These are phyloP conservation scores for Masnerella sp. DNA, from an alignment of 2,888 invertebrate species.

Conservation along the genomic window DNA sequence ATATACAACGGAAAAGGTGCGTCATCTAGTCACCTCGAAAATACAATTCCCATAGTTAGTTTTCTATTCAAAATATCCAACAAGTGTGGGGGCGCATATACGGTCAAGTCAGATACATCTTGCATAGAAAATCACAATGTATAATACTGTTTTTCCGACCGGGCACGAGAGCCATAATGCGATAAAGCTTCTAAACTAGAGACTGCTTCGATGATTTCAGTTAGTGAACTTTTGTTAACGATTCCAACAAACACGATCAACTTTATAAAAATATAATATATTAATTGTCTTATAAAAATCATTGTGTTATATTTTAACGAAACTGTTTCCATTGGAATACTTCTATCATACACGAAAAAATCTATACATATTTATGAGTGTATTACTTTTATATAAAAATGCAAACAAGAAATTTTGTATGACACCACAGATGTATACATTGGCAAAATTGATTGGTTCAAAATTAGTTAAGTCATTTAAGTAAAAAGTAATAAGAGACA, in stretches of 20 bases:
- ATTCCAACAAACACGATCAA: conserved; percentile 34
- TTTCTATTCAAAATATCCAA: conserved; percentile 43
- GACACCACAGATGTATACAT: too few species aligned
- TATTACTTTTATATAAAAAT: too few species aligned
- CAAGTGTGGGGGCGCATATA: conserved; percentile 29
- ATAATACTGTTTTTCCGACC: conserved; percentile 60
- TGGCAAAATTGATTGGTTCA: too few species aligned
- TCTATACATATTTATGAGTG: too few species aligned
- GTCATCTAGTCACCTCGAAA: conserved; percentile 21
- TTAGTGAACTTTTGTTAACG: conserved; percentile 12
- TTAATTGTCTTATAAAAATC: too few species aligned
- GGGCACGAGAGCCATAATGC: conserved; percentile 45
- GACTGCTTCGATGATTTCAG: conserved; percentile 1
- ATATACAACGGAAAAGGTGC: conserved; percentile 31
- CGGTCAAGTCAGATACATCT: conserved; percentile 47
- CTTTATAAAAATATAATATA: conserved; percentile 38
- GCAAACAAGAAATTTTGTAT: too few species aligned
- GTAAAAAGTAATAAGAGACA: too few species aligned
- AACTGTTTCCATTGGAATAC: too few species aligned
- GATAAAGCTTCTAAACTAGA: conserved; percentile 29
- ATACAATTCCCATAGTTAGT: conserved; percentile 16
- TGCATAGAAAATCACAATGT: conserved; percentile 62
- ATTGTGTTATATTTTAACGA: too few species aligned
- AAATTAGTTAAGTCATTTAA: too few species aligned
- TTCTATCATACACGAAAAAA: too few species aligned